Percentiles rank a stretch among this genome's conserved stretches.
Evolutionary conservation across 92 coral and sea anemone species (phyloP).

Genomic region (Zoanthus sansibaricus): DNA sequence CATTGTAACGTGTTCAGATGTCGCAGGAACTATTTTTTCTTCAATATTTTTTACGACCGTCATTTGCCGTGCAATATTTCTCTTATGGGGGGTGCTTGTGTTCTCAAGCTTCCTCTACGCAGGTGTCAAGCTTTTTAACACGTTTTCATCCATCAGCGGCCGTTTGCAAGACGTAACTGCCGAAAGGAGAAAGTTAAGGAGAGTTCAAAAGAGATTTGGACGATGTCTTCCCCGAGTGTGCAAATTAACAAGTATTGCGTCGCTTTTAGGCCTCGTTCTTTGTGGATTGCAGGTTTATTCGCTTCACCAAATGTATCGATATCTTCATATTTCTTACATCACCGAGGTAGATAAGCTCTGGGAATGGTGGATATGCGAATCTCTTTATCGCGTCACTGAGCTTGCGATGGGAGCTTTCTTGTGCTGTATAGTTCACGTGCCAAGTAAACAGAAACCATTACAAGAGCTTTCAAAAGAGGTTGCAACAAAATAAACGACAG

Average conservation of each 20-base stretch:
- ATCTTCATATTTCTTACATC: conserved; percentile 17
- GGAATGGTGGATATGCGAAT: conserved; percentile 47
- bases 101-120: conserved; percentile 35
- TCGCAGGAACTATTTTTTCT: conserved; percentile 4
- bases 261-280: conserved; percentile 19
- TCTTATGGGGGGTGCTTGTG: conserved; percentile 26
- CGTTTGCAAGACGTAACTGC: conserved; percentile 8
- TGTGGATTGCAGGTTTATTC: conserved; percentile 28
- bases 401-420: conserved; percentile 37
- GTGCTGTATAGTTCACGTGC: conserved; percentile 27
- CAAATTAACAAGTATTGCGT: conserved; percentile 17
- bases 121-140: conserved; percentile 11
- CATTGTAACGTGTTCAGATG: conserved; percentile 9
- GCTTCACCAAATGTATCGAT: conserved; percentile 13
- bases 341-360: conserved; percentile 5
- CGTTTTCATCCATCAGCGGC: conserved; percentile 8
- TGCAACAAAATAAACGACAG: not conserved
- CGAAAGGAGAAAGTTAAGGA: conserved; percentile 7
- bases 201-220: conserved; percentile 10
- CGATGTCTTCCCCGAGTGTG: conserved; percentile 11
- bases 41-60: not conserved
- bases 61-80: conserved; percentile 13
- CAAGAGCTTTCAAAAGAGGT: not conserved
- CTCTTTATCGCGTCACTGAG: conserved; percentile 30
- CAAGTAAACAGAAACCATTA: not conserved